Base-by-base conservation (phyloP, 2,888 invertebrate species). In the Hydriomena furcata region DNA sequence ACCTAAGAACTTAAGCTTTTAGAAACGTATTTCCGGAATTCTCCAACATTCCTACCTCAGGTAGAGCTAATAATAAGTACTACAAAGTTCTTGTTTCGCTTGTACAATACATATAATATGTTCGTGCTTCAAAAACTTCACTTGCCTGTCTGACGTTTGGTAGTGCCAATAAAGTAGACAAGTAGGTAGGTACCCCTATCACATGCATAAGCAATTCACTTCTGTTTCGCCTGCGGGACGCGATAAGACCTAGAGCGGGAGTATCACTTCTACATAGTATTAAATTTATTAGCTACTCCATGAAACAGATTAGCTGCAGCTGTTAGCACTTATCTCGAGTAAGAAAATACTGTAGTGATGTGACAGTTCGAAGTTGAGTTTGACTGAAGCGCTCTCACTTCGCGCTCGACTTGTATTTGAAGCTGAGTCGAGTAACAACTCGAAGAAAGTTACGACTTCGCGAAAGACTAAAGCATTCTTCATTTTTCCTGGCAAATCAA, bases 301-400 rank as follows among this genome's bases (percentile, higher is more conserved):
- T 23, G 38, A 21, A 6, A 13, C 6, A 10, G 40, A 40, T 48
- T 42, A 42, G 17, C 30, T 36, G 17, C 31, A 48, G 24, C 48
- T 42, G 35, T 20, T 31, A 48, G 30, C 30, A 36, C 35, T 48
- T 42, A 36, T 36, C 40, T 40, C 23, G 23, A 13, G 28, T 36
- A 42, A 37, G 34, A 20, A 11, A 8, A 10, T 13, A 32, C 25
- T 25, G 28, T 42, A 36, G 25, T 35, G 41, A 41, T 36, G 43
- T 38, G 32, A 32, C 43, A 32, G 27, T 23, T 32, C 11, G 11
- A 40, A 38, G 38, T 30, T 28, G 28, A 41, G n/a, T 37, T 24
- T 8, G 7, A 11, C 13, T 37, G 20, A 25, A 32, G 30, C 24
- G 17, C 17, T 3, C 2, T 17, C 4, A 32, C 6, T 30, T 8